Evolutionary conservation across 1,140 invertebrate genomes (phyloP).

Genomic region (Atopsyche davidsoni): DNA sequence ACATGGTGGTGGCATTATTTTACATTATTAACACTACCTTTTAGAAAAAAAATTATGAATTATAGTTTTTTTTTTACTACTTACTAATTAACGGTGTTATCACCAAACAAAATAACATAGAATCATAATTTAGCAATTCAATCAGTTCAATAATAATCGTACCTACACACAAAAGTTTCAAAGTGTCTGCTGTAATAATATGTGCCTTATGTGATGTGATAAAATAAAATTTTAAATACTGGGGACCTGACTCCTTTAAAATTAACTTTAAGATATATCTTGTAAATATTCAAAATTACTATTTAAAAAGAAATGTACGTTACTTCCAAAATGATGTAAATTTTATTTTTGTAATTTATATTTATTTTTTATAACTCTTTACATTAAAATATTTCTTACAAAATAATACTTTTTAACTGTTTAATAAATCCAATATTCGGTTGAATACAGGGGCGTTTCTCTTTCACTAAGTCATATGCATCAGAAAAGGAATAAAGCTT

Average conservation of each 20-base stretch:
- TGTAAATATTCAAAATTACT: not conserved
- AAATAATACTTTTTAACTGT: constrained; percentile 47
- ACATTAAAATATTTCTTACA: constrained; percentile 8
- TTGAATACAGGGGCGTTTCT: constrained; percentile 57
- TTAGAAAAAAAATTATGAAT: too few relatives aligned
- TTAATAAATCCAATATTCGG: constrained; percentile 76
- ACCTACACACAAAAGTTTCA: too few relatives aligned
- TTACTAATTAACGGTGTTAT: too few relatives aligned
- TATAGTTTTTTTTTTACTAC: too few relatives aligned
- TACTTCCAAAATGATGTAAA: not conserved
- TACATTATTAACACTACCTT: too few relatives aligned
- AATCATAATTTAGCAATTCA: too few relatives aligned
- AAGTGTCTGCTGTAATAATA: too few relatives aligned
- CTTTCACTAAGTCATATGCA: constrained; percentile 66
- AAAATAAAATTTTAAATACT: constrained; percentile 15
- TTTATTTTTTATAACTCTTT: constrained; percentile 14
- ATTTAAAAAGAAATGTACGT: not conserved
- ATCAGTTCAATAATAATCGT: too few relatives aligned
- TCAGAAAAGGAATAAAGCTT: constrained; percentile 56
- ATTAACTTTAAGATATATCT: not conserved
- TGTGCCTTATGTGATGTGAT: constrained; percentile 20
- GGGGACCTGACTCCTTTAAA: constrained; percentile 22
- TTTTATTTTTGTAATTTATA: not conserved
- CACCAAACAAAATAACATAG: too few relatives aligned
- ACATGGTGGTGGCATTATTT: too few relatives aligned